phyloP scores from a whole-genome alignment of 2,888 invertebrate genomes.

The Agrotis clavis region DNA sequence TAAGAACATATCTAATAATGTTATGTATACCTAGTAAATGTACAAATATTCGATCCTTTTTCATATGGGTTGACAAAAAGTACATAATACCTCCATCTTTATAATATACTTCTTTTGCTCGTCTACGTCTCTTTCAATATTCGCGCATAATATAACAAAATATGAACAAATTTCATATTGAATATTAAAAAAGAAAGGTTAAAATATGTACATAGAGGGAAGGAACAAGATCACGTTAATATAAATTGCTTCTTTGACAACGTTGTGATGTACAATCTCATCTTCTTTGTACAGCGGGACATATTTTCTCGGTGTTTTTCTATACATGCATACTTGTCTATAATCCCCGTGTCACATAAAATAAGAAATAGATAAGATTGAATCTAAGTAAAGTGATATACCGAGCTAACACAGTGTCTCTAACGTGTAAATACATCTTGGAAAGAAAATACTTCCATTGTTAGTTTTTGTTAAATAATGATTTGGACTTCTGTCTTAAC shows the following conservation, averaged over 20 bases:
- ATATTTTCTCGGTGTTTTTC: constrained; percentile 17
- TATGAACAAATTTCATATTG: constrained; percentile 21
- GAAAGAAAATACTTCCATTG: background rate
- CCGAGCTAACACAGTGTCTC: background rate
- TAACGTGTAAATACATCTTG: background rate
- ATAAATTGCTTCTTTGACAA: constrained; percentile 52
- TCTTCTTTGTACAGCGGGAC: constrained; percentile 7
- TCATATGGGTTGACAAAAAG: too few relatives aligned
- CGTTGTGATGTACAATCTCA: constrained; percentile 31
- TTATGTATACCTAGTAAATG: too few relatives aligned
- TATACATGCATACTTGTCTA: background rate
- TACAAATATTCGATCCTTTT: too few relatives aligned
- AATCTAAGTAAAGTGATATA: background rate
- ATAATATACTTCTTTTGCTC: too few relatives aligned
- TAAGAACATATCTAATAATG: too few relatives aligned
- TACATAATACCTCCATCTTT: too few relatives aligned
- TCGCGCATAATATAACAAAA: constrained; percentile 30
- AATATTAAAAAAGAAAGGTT: constrained; percentile 28
- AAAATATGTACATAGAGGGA: constrained; percentile 16
- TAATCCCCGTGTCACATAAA: background rate
- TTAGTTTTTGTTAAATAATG: too few relatives aligned
- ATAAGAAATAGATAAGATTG: background rate
- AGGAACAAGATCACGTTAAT: constrained; percentile 44
- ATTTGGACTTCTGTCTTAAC: too few relatives aligned
- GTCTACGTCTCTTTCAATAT: background rate